A percentile compares a stretch with the other conserved stretches of the same genome.
Conservation (phyloP, 2,888 invertebrate species). For the Caenorhabditis imperialis region DNA sequence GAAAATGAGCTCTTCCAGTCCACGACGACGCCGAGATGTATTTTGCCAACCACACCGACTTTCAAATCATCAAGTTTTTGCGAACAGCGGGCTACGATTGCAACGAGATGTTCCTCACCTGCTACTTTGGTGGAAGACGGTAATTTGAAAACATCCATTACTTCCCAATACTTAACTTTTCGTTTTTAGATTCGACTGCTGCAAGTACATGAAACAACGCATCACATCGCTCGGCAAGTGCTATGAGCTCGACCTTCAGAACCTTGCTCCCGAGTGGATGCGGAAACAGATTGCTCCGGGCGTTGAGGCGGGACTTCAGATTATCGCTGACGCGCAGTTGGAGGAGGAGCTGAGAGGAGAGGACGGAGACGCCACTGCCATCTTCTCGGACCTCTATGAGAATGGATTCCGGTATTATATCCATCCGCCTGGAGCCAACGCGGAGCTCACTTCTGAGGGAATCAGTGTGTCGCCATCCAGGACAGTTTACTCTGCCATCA, state of each 20-base stretch:
- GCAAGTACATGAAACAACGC: slow-evolving; percentile 67
- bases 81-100: slow-evolving; percentile 66
- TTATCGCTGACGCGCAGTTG: slow-evolving; percentile 66
- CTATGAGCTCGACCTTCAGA: slow-evolving; percentile 64
- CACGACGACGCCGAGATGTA: slow-evolving; percentile 52
- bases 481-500: slow-evolving; percentile 69
- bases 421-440: slow-evolving; percentile 62
- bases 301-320: slow-evolving; percentile 69
- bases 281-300: slow-evolving; percentile 70
- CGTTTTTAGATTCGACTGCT: slow-evolving; percentile 60
- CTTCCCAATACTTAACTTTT: background rate
- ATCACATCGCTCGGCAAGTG: slow-evolving; percentile 74
- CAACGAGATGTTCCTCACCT: slow-evolving; percentile 65
- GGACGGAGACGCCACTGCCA: slow-evolving; percentile 46
- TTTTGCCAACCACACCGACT: slow-evolving; percentile 55
- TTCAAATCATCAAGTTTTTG: slow-evolving; percentile 57
- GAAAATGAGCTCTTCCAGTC: slow-evolving; percentile 29
- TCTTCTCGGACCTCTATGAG: slow-evolving; percentile 68
- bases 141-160: too few relatives aligned
- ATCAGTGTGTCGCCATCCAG: slow-evolving; percentile 74
- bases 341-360: slow-evolving; percentile 65
- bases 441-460: slow-evolving; percentile 70
- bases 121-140: slow-evolving; percentile 67
- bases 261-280: slow-evolving; percentile 67
- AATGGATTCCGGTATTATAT: slow-evolving; percentile 74